Percentiles rank a stretch among this genome's conserved stretches.
Conservation (phyloP, 1,140 invertebrate species). For the Philotrypesis tridentata region DNA sequence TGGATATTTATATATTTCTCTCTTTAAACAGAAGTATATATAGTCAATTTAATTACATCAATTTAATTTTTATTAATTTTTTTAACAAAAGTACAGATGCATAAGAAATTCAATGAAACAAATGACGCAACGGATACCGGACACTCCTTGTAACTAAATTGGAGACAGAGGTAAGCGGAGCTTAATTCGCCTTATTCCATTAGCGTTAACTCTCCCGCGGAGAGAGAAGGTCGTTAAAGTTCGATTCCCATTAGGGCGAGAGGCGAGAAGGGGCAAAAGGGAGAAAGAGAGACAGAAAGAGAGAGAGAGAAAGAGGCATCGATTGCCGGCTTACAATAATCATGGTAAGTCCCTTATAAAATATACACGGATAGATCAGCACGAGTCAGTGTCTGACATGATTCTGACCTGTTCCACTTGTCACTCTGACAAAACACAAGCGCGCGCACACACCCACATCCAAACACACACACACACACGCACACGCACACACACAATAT, state of each 20-base stretch:
- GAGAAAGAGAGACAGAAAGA: no score
- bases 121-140: no score
- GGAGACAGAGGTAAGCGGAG: not conserved
- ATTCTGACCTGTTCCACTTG: conserved; percentile 24
- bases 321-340: conserved; percentile 18
- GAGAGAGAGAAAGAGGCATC: not conserved
- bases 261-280: no score
- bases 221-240: not conserved
- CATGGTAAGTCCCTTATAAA: not conserved
- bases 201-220: not conserved
- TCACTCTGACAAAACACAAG: not conserved
- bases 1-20: no score
- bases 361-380: not conserved
- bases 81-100: no score
- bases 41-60: no score
- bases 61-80: no score
- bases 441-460: no score
- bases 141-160: not conserved
- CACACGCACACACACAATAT: no score
- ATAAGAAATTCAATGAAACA: no score
- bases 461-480: no score
- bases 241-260: conserved; percentile 12
- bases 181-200: not conserved
- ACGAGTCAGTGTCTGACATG: not conserved
- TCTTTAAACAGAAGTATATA: no score